These are phyloP conservation scores for Sorex fumeus DNA, from an alignment of 2,113 vertebrate genomes.

Conservation along the genomic window DNA sequence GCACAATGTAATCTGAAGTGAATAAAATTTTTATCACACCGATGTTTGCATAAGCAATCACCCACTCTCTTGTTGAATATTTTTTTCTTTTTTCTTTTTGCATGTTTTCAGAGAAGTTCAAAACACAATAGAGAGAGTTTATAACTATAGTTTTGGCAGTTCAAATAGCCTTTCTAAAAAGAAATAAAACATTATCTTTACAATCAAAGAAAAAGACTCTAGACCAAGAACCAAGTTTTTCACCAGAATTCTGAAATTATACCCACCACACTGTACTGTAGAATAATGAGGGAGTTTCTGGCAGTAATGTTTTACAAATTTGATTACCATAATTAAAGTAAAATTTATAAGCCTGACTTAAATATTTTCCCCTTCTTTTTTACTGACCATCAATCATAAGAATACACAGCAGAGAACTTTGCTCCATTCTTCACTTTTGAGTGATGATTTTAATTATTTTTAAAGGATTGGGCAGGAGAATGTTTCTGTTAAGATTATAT, in stretches of 20 bases:
- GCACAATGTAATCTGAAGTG: constrained; percentile 74
- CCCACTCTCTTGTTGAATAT: not conserved
- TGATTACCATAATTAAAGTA: not conserved
- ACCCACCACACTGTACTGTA: not conserved
- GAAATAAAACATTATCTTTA: constrained; percentile 53
- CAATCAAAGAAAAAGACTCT: constrained; percentile 61
- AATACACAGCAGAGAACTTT: not conserved
- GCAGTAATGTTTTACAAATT: not conserved
- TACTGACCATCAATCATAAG: constrained; percentile 5
- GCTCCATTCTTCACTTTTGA: constrained; percentile 27
- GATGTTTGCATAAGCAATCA: constrained; percentile 59
- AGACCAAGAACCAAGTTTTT: constrained; percentile 50
- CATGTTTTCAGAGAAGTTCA: constrained; percentile 68
- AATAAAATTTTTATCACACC: constrained; percentile 75
- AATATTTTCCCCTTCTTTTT: constrained; percentile 1
- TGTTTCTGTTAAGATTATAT: not conserved
- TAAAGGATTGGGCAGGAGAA: not conserved
- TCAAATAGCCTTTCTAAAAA: constrained; percentile 25
- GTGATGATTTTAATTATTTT: constrained; percentile 28
- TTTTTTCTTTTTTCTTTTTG: not conserved
- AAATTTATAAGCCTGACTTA: not conserved
- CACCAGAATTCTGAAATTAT: constrained; percentile 49
- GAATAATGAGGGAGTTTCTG: not conserved
- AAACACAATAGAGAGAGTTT: constrained; percentile 59
- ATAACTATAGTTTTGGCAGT: constrained; percentile 66